Evolutionary conservation across 2,888 invertebrate species (phyloP), one percentile per base, ranked within the genome.

Genomic region (Hydriomena furcata): DNA sequence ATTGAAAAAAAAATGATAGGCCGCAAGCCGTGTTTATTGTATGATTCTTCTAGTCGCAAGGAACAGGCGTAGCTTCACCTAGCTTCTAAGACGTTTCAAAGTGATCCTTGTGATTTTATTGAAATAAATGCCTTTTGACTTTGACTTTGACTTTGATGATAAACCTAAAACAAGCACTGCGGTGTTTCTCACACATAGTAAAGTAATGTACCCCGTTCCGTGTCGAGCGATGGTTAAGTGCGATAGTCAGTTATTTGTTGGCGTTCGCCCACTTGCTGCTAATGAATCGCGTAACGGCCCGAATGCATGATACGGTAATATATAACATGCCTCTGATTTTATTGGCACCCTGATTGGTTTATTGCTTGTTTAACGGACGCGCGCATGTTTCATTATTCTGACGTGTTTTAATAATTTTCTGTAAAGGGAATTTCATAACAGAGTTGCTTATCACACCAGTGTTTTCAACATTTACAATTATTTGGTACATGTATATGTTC

Each of bases 241-340:
- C 62, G 61, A 67, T 60, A 62, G 54, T 64, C 64, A 62, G 64
- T 64, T 73, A 66, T 70, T 71, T 65, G 71, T 66, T 65, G 63
- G 45, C 56, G 60, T 61, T 31, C 35, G 42, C 36, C 30, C 35
- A 44, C 41, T 47, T 46, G 55, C 47, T 54, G 50, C 55, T 66
- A 68, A 72, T 66, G 65, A 66, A 64, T 66, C 58, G 61, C 49
- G 45, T 48, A 46, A 55, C 46, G 47, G 50, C 40, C 42, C 45
- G 44, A 42, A 45, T 40, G 43, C 50, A 55, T 46, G 54, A 40
- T 45, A 50, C 21, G 38, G 24, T 36, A 30, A 50, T 51, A 54
- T 51, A 52, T 50, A 27, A 31, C 55, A 44, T 38, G 40, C 52
- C 54, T 47, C 47, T 52, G 37, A 60, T 51, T 63, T 56, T 59